Evolutionary conservation across 2,797 vertebrate genomes (phyloP), one percentile per base, ranked within the genome.

Genomic region (Liparis tanakae): DNA sequence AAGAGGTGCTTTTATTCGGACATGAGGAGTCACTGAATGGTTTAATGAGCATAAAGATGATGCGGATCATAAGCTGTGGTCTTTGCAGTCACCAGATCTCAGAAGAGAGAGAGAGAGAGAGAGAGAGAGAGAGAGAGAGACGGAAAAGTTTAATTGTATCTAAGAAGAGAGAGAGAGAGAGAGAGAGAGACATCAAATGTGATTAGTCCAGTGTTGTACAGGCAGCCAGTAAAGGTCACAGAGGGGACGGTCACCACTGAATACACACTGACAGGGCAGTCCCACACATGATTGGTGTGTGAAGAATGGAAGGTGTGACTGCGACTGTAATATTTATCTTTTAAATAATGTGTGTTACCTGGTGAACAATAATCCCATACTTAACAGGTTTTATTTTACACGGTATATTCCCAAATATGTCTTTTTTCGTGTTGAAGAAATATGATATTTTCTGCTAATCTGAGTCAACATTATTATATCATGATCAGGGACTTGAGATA

Each of bases 221-320:
- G 74, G 33, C 20, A 78, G 70, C 15, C 59, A 84, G 72, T 79
- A 76, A 86, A 76, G 85, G 80, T 85, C 58, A 77, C 25, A 73
- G 36, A 57, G 81, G 74, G 67, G 79, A 88, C 89, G 88, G 88
- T 87, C 84, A 86, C 54, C 25, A 14, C 76, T 67, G 75, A 69
- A 80, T 82, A 86, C 88, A 80, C 79, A 72, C 65, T 78, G 62
- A 83, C 75, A 79, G 0, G 43, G 61, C 65, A 67, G 43, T 63
- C 43, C 36, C 7, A 54, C 37, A 78, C 63, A 73, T 69, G 51
- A 79, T 36, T 70, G 59, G 33, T 80, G 54, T 67, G 77, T 72
- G 57, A 67, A 66, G 50, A 70, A 59, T 17, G 14, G 13, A 41
- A 67, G 41, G 66, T 36, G 48, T 41, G 58, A 57, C n/a, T 56